Evolutionary conservation across 2,888 invertebrate genomes (phyloP).

Genomic region (Liposcelis brunnea): DNA sequence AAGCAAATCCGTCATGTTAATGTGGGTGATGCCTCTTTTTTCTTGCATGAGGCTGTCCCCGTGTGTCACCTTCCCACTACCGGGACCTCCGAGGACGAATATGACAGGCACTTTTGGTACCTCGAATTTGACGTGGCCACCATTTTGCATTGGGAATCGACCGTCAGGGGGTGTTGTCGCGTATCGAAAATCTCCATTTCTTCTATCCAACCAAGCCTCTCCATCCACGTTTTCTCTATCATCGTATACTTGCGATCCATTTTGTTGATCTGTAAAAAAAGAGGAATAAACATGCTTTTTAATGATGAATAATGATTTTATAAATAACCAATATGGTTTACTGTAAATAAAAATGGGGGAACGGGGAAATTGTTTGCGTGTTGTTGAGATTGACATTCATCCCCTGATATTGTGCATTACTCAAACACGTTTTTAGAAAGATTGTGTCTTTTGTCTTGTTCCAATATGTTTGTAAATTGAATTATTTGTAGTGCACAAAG

Average conservation of each 20-base stretch:
- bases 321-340: not conserved
- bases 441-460: too few relatives aligned
- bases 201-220: too few relatives aligned
- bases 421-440: not conserved
- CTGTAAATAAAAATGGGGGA: not conserved
- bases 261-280: slow-evolving; percentile 48
- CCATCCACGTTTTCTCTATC: slow-evolving; percentile 16
- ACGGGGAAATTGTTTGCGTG: not conserved
- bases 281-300: slow-evolving; percentile 18
- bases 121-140: slow-evolving; percentile 67
- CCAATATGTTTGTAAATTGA: too few relatives aligned
- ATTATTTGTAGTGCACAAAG: too few relatives aligned
- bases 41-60: slow-evolving; percentile 84
- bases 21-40: slow-evolving; percentile 65
- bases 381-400: too few relatives aligned
- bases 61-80: slow-evolving; percentile 95
- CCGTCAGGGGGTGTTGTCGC: slow-evolving; percentile 47
- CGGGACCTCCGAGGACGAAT: slow-evolving; percentile 84
- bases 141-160: slow-evolving; percentile 61
- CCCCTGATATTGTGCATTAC: not conserved
- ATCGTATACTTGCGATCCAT: slow-evolving; percentile 45
- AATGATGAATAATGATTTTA: not conserved
- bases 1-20: slow-evolving; percentile 80
- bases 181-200: slow-evolving; percentile 19
- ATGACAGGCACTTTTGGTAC: slow-evolving; percentile 74